phyloP scores from a whole-genome alignment of 23 tunicate genomes.

The Ascidia mentula region DNA sequence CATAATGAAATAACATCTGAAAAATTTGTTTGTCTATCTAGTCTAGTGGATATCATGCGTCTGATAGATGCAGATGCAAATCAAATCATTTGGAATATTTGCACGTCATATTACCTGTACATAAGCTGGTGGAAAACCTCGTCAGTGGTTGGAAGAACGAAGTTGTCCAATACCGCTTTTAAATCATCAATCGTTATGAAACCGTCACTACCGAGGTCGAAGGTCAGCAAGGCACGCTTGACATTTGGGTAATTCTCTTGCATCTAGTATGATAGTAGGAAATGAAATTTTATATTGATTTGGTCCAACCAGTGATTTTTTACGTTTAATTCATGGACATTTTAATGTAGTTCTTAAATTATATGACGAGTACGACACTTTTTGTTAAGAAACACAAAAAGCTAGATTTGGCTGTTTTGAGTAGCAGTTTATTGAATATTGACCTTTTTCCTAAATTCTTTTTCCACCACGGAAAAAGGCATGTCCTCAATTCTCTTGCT shows the following conservation, averaged over 20 bases:
- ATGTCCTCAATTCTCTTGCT: conserved; percentile 26
- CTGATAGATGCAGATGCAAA: too few species aligned
- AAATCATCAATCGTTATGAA: conserved; percentile 81
- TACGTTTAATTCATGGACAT: too few species aligned
- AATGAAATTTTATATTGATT: not conserved
- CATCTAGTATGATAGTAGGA: conserved; percentile 53
- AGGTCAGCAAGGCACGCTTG: conserved; percentile 83
- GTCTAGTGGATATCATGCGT: too few species aligned
- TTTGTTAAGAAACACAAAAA: too few species aligned
- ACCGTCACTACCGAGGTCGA: conserved; percentile 71
- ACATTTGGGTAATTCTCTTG: conserved; percentile 52
- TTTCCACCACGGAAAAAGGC: conserved; percentile 54
- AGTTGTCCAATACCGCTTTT: conserved; percentile 88
- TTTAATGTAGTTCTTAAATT: too few species aligned
- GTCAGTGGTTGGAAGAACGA: conserved; percentile 73
- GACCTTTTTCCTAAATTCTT: conserved; percentile 77
- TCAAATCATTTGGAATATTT: too few species aligned
- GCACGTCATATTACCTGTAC: conserved; percentile 86
- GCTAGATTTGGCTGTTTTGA: too few species aligned
- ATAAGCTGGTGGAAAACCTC: conserved; percentile 78
- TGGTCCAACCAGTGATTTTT: too few species aligned
- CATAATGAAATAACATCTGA: too few species aligned
- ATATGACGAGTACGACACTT: too few species aligned
- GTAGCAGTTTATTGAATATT: not conserved
- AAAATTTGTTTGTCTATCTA: too few species aligned